These are phyloP conservation scores for Sinocyclocheilus grahami DNA, from an alignment of 2,113 vertebrate species.

Conservation along the genomic window DNA sequence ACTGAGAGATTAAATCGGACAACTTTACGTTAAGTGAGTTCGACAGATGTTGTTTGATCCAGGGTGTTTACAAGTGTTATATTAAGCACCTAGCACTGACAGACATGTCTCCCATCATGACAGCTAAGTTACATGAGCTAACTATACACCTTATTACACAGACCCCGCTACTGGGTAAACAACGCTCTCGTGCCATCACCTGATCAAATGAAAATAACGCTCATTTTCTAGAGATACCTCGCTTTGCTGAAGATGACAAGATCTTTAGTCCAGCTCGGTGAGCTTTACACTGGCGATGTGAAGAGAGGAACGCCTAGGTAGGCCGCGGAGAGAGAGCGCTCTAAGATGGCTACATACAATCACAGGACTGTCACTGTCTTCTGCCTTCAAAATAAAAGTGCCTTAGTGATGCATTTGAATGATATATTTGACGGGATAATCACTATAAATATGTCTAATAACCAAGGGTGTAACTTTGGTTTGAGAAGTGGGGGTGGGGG, in stretches of 20 bases:
- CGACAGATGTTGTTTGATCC: not conserved
- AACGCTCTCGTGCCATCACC: not conserved
- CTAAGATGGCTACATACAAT: constrained; percentile 31
- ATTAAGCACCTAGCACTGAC: constrained; percentile 14
- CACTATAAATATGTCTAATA: not conserved
- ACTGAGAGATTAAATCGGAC: not conserved
- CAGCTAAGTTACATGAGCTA: constrained; percentile 21
- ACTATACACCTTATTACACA: not conserved
- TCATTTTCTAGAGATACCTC: not conserved
- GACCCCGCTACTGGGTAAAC: not conserved
- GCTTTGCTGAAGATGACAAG: constrained; percentile 11
- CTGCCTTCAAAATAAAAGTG: constrained; percentile 39
- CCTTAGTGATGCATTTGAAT: not conserved
- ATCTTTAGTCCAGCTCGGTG: constrained; percentile 19
- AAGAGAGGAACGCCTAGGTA: constrained; percentile 10
- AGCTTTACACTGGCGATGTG: constrained; percentile 16
- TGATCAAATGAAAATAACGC: not conserved
- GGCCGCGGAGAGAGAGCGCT: not conserved
- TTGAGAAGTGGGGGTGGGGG: no score
- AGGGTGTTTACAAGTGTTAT: not conserved
- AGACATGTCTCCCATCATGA: constrained; percentile 15
- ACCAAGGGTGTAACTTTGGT: not conserved
- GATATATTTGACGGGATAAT: not conserved
- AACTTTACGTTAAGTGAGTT: not conserved
- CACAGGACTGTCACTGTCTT: constrained; percentile 16